Evolutionary conservation across 23 tunicate genomes (phyloP).

Genomic region (Botrylloides violaceus): DNA sequence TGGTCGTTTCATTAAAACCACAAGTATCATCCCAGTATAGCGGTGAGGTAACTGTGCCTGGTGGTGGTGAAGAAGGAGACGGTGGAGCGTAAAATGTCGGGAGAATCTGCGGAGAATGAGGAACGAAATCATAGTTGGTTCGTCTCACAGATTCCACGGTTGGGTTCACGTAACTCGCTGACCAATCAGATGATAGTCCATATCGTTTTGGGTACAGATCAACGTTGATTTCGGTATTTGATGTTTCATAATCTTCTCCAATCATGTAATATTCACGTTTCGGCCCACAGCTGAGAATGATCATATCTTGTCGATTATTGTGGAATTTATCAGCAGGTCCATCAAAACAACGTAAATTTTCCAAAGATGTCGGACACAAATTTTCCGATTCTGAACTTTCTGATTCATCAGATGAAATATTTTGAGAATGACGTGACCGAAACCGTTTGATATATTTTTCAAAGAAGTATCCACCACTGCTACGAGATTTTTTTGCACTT

Average conservation of each 20-base stretch:
- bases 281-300: constrained; percentile 1
- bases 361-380: background rate
- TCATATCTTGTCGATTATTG: constrained; percentile 77
- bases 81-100: constrained; percentile 8
- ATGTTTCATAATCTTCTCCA: background rate
- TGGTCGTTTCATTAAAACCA: constrained; percentile 4
- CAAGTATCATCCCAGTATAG: constrained; percentile 66
- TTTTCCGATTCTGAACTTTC: constrained; percentile 4
- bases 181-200: constrained; percentile 62
- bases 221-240: constrained; percentile 15
- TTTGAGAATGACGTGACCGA: constrained; percentile 30
- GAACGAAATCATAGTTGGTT: background rate
- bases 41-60: constrained; percentile 25
- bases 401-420: background rate
- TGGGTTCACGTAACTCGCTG: constrained; percentile 4
- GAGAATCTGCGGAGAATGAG: background rate
- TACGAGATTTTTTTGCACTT: constrained; percentile 19
- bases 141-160: background rate
- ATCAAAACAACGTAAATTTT: background rate
- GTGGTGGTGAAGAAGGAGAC: constrained; percentile 37
- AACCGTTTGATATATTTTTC: constrained; percentile 91
- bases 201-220: constrained; percentile 59
- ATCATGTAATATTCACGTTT: background rate
- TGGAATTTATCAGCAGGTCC: constrained; percentile 2
- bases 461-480: constrained; percentile 91